These are phyloP conservation scores for Cuniculus paca DNA, from an alignment of 2,797 vertebrate species.

Conservation along the genomic window DNA sequence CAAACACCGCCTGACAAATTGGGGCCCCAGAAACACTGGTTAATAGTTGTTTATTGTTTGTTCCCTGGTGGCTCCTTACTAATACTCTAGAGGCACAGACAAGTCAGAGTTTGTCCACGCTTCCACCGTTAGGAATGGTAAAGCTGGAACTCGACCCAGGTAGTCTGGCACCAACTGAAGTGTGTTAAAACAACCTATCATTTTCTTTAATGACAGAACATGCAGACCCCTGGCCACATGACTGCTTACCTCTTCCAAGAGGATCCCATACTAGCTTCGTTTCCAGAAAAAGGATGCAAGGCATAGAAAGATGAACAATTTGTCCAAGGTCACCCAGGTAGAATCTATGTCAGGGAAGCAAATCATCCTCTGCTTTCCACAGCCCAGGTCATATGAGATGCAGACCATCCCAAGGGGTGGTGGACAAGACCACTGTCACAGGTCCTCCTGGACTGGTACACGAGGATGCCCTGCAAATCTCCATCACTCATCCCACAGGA, in stretches of 20 bases:
- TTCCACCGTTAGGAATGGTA: background rate
- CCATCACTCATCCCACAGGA: background rate
- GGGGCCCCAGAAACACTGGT: too few relatives aligned
- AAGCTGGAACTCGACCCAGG: background rate
- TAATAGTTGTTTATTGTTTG: background rate
- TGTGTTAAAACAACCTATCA: background rate
- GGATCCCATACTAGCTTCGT: background rate
- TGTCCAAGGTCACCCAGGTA: conserved; percentile 15
- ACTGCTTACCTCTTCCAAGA: background rate
- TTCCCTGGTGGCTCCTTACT: background rate
- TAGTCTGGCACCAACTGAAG: background rate
- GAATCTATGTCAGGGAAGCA: background rate
- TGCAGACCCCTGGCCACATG: background rate
- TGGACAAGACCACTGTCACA: background rate
- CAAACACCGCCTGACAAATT: background rate
- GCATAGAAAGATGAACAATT: background rate
- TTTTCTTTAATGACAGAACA: background rate
- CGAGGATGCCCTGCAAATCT: background rate
- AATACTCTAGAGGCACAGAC: background rate
- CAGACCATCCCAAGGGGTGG: background rate
- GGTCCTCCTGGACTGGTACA: background rate
- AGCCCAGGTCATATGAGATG: background rate
- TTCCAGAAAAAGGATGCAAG: background rate
- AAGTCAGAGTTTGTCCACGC: background rate
- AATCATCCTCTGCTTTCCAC: background rate